These are phyloP conservation scores for Gouania willdenowi DNA, from an alignment of 2,797 vertebrate genomes.

Conservation along the genomic window DNA sequence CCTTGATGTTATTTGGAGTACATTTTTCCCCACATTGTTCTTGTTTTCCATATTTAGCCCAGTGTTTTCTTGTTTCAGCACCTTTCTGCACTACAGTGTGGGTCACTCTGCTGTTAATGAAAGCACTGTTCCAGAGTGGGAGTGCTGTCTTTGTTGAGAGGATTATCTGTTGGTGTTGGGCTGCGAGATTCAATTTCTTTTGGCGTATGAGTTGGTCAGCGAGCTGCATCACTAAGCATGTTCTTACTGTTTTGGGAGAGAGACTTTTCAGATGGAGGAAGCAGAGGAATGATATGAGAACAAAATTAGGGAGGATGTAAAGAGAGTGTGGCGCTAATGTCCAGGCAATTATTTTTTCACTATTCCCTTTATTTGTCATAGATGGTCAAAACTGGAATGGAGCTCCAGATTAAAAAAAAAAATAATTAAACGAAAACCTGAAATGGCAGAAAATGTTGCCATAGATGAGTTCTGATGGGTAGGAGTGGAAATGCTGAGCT, in stretches of 20 bases:
- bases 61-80: conserved; percentile 9
- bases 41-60: no score
- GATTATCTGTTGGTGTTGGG: conserved; percentile 72
- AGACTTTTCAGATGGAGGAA: conserved; percentile 16
- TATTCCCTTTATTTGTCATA: conserved; percentile 14
- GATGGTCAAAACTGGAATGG: conserved; percentile 31
- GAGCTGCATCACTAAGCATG: conserved; percentile 70
- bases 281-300: conserved; percentile 1
- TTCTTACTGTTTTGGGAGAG: conserved; percentile 68
- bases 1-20: no score
- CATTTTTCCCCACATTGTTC: no score
- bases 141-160: conserved; percentile 65
- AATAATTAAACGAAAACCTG: no score
- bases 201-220: conserved; percentile 66
- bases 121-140: conserved; percentile 67
- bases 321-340: conserved; percentile 1
- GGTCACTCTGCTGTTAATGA: conserved; percentile 65
- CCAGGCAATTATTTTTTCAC: conserved; percentile 8
- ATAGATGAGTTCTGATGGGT: conserved; percentile 46
- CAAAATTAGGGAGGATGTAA: conserved; percentile 10
- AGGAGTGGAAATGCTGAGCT: conserved; percentile 37
- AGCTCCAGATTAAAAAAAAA: conserved; percentile 37
- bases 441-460: conserved; percentile 40
- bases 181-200: conserved; percentile 64
- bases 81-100: conserved; percentile 37